Percentiles rank a stretch among this genome's conserved stretches.
Conservation (phyloP, 2,113 vertebrate species). For the Siniperca chuatsi region DNA sequence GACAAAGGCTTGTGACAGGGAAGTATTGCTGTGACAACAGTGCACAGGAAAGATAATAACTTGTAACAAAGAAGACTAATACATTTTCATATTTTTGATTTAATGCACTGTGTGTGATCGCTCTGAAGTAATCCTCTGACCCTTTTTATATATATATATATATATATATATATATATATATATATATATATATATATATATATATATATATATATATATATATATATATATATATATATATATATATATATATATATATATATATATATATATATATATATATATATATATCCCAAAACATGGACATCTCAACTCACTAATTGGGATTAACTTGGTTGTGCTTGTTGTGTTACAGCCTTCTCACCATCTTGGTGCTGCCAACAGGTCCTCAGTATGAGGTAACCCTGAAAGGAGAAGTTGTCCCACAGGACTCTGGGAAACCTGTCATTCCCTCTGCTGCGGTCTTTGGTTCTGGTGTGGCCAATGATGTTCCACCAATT, state of each 20-base stretch:
- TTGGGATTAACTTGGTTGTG: not conserved
- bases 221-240: not conserved
- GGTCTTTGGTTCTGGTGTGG: slow-evolving; percentile 28
- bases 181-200: not conserved
- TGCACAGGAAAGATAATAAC: not conserved
- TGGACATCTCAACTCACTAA: not conserved
- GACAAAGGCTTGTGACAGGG: not conserved
- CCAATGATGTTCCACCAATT: slow-evolving; percentile 87
- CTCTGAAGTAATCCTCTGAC: not conserved
- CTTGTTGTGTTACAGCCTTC: slow-evolving; percentile 81
- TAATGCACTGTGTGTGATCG: not conserved
- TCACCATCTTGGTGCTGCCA: slow-evolving; percentile 93
- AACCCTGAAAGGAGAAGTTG: slow-evolving; percentile 87
- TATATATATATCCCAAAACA: not conserved
- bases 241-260: not conserved
- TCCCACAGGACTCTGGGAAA: slow-evolving; percentile 63
- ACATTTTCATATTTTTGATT: not conserved
- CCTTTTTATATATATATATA: no score
- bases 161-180: not conserved
- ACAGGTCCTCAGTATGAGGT: slow-evolving; percentile 97
- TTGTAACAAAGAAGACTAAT: not conserved
- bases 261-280: not conserved
- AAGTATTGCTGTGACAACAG: not conserved
- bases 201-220: not conserved
- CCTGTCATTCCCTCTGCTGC: slow-evolving; percentile 45